A percentile compares a stretch with the other conserved stretches of the same genome.
phyloP scores from a whole-genome alignment of 1,140 invertebrate genomes.

The Formica exsecta region DNA sequence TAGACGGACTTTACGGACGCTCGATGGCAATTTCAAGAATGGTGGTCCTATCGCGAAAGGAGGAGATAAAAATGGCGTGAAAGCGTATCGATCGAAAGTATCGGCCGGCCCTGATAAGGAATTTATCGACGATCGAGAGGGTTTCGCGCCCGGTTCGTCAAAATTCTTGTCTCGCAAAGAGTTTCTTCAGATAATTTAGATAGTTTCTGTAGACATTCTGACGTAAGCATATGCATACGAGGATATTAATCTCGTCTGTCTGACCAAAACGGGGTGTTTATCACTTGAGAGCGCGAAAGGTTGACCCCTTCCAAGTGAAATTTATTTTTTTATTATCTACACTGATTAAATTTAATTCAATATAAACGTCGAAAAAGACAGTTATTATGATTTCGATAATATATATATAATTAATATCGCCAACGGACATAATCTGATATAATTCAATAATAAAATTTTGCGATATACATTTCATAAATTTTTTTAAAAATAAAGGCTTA shows the following conservation, averaged over 20 bases:
- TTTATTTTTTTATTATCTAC: background rate
- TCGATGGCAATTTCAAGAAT: conserved; percentile 64
- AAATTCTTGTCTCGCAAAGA: background rate
- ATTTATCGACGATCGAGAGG: conserved; percentile 62
- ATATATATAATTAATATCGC: background rate
- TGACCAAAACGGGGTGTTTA: conserved; percentile 8
- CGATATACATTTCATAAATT: background rate
- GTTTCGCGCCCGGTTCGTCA: conserved; percentile 1
- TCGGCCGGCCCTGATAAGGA: conserved; percentile 21
- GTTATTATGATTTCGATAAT: background rate
- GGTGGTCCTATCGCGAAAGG: conserved; percentile 41
- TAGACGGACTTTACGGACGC: conserved; percentile 40
- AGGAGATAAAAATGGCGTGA: conserved; percentile 64
- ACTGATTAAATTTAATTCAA: background rate
- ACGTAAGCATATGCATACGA: too few relatives aligned
- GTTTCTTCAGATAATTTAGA: background rate
- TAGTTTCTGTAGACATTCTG: background rate
- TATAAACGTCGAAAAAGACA: background rate
- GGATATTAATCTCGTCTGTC: background rate
- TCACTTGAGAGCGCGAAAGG: background rate
- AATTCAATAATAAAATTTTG: conserved; percentile 9
- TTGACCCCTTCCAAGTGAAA: background rate
- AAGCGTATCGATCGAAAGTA: conserved; percentile 42
- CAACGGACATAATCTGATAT: background rate
- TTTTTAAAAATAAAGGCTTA: too few relatives aligned